Base-by-base conservation (phyloP, 2,113 vertebrate genomes). In the Salvelinus namaycush region DNA sequence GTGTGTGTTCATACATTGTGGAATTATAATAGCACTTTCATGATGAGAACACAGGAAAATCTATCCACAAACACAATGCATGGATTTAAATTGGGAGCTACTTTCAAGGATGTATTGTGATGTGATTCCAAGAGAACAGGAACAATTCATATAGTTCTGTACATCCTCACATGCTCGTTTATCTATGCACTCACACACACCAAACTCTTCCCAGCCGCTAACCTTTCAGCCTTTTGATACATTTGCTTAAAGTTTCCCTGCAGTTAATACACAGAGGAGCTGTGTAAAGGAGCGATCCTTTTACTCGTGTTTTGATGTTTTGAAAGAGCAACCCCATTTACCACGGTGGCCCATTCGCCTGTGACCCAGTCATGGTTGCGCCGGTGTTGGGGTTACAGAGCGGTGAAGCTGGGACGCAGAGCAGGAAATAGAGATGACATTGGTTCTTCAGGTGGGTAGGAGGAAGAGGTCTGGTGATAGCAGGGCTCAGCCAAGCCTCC, bases 21-120 rank as follows among this genome's bases (percentile, higher is more conserved):
- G 90, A 88, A 88, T 90, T 88, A 90, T 89, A 91, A 91, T 91
- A 90, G 88, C 88, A 87, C 87, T 91, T 91, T 92, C 88, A 89
- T 91, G 88, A 91, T 90, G 87, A 87, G 86, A 86, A 89, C 88
- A 91, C 90, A 89, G 81, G 84, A 89, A 88, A 89, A 91, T 90
- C 87, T 85, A 89, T 83, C 86, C 80, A 78, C 79, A 54, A 11
- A 34, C 29, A 86, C 87, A 86, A 90, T 88, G 85, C 86, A 87
- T 87, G 85, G 79, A 85, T 89, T 90, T 54, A 88, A 90, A 92
- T 90, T 92, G 90, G 85, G 80, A 82, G 88, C 85, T 89, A 79
- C 89, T 90, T 90, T 89, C 89, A 90, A 91, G 90, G 88, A 85
- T 88, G 86, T 84, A 87, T 88, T 83, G 83, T 79, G 83, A 74